Evolutionary conservation across 2,113 vertebrate species (phyloP).

Genomic region (Sclerurus mexicanus): DNA sequence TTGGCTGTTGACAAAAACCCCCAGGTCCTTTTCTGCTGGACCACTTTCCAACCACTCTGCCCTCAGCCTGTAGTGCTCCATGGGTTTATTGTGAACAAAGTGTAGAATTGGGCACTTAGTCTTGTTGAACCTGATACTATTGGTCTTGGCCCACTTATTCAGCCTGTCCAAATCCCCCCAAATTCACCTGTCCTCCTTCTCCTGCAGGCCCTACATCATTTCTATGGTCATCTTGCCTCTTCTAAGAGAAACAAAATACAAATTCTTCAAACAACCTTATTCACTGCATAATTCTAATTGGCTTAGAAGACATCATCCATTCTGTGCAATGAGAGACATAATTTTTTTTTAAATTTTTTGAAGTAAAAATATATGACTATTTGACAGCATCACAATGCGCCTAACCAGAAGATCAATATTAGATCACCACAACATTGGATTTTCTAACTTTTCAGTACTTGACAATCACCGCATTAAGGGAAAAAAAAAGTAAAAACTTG

Average conservation of each 20-base stretch:
- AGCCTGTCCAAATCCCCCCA: not conserved
- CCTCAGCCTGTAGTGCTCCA: not conserved
- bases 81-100: not conserved
- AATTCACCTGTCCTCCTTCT: not conserved
- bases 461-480: not conserved
- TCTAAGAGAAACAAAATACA: not conserved
- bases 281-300: not conserved
- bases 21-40: not conserved
- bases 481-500: not conserved
- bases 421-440: not conserved
- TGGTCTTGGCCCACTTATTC: not conserved
- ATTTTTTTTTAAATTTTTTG: not conserved
- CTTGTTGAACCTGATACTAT: not conserved
- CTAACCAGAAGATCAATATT: not conserved
- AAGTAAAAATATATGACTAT: not conserved
- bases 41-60: not conserved
- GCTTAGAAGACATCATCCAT: not conserved
- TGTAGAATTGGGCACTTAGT: not conserved
- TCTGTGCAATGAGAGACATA: not conserved
- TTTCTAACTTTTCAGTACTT: conserved; percentile 8
- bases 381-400: not conserved
- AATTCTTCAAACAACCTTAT: not conserved
- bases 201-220: rapidly evolving
- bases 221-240: not conserved
- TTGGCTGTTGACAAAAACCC: not conserved